These are phyloP conservation scores for Camponotus vicinus DNA, from an alignment of 1,140 invertebrate genomes.

Conservation along the genomic window DNA sequence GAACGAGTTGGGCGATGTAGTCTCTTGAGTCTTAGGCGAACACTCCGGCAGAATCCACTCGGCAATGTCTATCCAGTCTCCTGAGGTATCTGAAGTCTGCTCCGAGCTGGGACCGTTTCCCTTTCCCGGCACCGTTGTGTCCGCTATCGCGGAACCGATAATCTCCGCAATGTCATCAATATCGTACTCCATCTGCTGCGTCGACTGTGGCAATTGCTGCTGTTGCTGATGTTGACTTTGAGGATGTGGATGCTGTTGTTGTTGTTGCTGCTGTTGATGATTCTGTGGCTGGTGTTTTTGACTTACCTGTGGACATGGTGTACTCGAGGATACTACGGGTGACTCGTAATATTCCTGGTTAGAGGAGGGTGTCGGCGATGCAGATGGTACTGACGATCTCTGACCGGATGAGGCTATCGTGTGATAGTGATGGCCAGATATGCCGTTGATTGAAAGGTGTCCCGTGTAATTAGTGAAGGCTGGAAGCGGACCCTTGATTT, in stretches of 20 bases:
- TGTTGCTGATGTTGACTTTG: slow-evolving; percentile 83
- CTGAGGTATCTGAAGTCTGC: slow-evolving; percentile 86
- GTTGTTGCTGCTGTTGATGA: slow-evolving; percentile 80
- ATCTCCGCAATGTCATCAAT: slow-evolving; percentile 96
- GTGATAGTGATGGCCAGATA: slow-evolving; percentile 94
- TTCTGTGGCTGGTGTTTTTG: slow-evolving; percentile 71
- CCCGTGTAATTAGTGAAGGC: slow-evolving; percentile 95
- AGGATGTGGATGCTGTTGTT: slow-evolving; percentile 85
- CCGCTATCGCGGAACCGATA: slow-evolving; percentile 95
- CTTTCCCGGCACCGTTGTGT: slow-evolving; percentile 92
- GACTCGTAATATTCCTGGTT: slow-evolving; percentile 84
- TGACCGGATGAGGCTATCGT: slow-evolving; percentile 89
- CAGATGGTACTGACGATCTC: slow-evolving; percentile 79
- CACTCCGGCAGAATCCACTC: slow-evolving; percentile 92
- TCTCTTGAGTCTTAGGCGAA: slow-evolving; percentile 88
- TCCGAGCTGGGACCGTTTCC: slow-evolving; percentile 89
- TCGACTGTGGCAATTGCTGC: slow-evolving; percentile 85
- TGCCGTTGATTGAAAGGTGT: slow-evolving; percentile 93
- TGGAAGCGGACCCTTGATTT: slow-evolving; percentile 92
- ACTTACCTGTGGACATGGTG: slow-evolving; percentile 80
- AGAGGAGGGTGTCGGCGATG: slow-evolving; percentile 83
- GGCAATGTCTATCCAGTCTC: slow-evolving; percentile 94
- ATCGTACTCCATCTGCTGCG: slow-evolving; percentile 89
- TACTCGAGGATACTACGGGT: slow-evolving; percentile 83
- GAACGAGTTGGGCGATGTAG: slow-evolving; percentile 79